Conservation (phyloP, 2,888 invertebrate species). For the Trichacis sp. region DNA sequence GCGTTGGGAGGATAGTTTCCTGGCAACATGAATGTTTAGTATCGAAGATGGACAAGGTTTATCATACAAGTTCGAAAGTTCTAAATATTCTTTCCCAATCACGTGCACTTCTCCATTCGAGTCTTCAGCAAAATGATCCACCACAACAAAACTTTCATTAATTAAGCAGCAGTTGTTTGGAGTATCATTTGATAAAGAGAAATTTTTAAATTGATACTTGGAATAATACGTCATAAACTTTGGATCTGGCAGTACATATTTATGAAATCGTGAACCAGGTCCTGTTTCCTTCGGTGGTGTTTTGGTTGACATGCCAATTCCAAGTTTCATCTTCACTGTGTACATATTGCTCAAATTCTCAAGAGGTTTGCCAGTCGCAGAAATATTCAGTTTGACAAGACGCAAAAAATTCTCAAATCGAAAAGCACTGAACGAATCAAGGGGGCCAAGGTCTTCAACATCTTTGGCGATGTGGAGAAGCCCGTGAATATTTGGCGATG, state of each 20-base stretch:
- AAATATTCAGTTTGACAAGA: neutral
- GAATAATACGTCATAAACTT: neutral
- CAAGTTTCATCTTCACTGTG: neutral
- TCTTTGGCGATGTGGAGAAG: too few relatives aligned
- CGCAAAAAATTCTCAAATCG: neutral
- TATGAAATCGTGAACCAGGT: neutral
- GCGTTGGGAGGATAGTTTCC: neutral
- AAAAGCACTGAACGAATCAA: neutral
- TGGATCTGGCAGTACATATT: neutral
- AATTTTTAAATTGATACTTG: neutral
- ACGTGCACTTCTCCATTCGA: neutral
- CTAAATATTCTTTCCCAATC: neutral
- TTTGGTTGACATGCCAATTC: neutral
- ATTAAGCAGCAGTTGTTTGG: neutral
- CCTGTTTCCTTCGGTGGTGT: neutral
- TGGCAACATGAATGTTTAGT: neutral
- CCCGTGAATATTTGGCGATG: neutral
- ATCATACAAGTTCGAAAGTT: neutral
- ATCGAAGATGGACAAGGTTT: neutral
- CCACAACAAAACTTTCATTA: neutral
- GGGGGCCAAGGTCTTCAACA: neutral
- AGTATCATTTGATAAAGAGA: neutral
- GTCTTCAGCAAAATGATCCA: neutral
- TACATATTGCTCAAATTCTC: neutral
- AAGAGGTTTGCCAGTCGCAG: neutral